Base-by-base conservation (phyloP, 1,140 invertebrate species). In the Pseudomyrmex sp. region DNA sequence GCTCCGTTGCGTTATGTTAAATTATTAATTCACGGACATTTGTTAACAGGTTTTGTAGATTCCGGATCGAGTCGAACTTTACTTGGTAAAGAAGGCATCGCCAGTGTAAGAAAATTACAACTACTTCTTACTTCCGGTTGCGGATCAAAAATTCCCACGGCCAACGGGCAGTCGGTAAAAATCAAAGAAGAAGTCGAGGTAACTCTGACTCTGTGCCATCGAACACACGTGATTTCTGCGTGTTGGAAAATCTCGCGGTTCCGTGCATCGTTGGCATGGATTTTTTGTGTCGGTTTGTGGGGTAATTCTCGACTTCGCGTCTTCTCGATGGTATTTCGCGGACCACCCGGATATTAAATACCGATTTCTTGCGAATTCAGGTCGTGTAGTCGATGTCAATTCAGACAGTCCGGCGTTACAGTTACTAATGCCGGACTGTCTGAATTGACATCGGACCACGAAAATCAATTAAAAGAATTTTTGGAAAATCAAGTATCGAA, bases 381-480 rank as follows among this genome's bases (percentile, higher is more conserved):
- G n/a, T 15, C 0, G 3, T 4, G 0, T 0, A 12, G 0, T 12
- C 2, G 52, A n/a, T n/a, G n/a, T n/a, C n/a, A n/a, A n/a, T n/a
- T n/a, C n/a, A n/a, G n/a, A n/a, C n/a, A n/a, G n/a, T n/a, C n/a
- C n/a, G n/a, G n/a, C n/a, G n/a, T n/a, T n/a, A n/a, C n/a, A n/a
- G n/a, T n/a, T n/a, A n/a, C n/a, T 15, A 4, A 10, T 3, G 52
- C 20, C 1, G 10, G 13, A 13, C 52, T 54, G 3, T 4, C 52
- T 8, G 52, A 54, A 2, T 54, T 54, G 13, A 54, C 52, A 0
- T 20, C 1, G 20, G 20, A 20, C 20, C 20, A 20, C 1, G 20
- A 20, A 20, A 20, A 20, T 20, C 20, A 5, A 0, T 15, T 54
- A 4, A 15, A 54, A 2, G 3, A n/a, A 15, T 15, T 54, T 15